Percentiles rank a stretch among this genome's conserved stretches.
phyloP scores from a whole-genome alignment of 2,797 vertebrate genomes.

The Myiotriccus ornatus region DNA sequence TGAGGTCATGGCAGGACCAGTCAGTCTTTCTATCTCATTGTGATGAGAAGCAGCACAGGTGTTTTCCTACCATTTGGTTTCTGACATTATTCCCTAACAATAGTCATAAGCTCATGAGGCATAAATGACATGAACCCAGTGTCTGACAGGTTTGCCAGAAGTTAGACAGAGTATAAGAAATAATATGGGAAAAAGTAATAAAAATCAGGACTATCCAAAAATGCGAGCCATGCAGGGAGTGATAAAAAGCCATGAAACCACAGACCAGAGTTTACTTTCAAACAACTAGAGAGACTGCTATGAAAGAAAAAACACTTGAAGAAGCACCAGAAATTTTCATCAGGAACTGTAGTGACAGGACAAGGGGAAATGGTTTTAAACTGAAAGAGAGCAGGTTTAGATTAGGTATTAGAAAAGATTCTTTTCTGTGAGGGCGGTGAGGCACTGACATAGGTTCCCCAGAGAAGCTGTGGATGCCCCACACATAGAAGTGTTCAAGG shows the following conservation, averaged over 20 bases:
- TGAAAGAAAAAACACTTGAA: background rate
- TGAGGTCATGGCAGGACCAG: background rate
- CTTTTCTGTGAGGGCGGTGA: background rate
- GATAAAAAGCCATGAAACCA: background rate
- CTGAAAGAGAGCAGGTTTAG: background rate
- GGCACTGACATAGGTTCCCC: background rate
- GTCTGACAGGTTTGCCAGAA: background rate
- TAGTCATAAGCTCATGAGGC: background rate
- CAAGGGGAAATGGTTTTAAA: background rate
- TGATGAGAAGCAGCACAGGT: background rate
- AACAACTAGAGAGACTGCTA: background rate
- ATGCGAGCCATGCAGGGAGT: rapidly evolving
- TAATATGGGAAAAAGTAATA: background rate
- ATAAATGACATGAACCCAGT: background rate
- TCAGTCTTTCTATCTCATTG: background rate
- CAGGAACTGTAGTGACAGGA: background rate
- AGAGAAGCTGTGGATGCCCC: background rate
- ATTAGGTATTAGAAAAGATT: background rate
- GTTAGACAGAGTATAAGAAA: background rate
- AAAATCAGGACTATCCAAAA: background rate
- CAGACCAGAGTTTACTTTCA: background rate
- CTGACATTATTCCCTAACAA: background rate
- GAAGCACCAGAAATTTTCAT: background rate
- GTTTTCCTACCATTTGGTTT: background rate
- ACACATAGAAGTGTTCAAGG: background rate